Evolutionary conservation across 1,140 invertebrate genomes (phyloP), one percentile per base, ranked within the genome.

Genomic region (Tetramorium parvispinum): DNA sequence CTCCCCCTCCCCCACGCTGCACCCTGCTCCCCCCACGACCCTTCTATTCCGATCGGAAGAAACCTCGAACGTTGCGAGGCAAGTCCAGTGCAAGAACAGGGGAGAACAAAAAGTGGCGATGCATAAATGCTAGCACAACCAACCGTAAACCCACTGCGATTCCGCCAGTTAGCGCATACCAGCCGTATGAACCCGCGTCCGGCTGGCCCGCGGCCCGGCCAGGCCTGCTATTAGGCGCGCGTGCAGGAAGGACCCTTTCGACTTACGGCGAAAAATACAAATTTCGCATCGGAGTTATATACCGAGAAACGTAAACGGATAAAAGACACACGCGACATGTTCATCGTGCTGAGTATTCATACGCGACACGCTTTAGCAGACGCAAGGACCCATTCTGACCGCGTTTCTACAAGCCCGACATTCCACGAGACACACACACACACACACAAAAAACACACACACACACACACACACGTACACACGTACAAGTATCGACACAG

Each of bases 121-220:
- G 75, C 71, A 59, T 27, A 57, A 37, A 76, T 61, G 83, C 61
- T 68, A 27, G 63, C 65, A 57, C 81, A 66, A 79, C 71, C 78
- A 85, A 37, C 78, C 77, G 65, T 73, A 55, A 82, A 89, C 85
- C 65, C 85, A 89, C 53, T 77, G 77, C 85, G 68, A 90, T 89
- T 89, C 88, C 88, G 85, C 76, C 88, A 71, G 88, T 90, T 85
- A 61, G 43, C 37, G 71, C 57, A 49, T 79, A 89, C 66, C 77
- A 83, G 88, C 83, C 70, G 40, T 61, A 51, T 63, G 85, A 82
- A 71, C 63, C 55, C 76, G 79, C 89, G 89, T 87, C 78, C 89
- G 85, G 61, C 71, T 87, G 89, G 89, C 59, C 63, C 87, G 76
- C 63, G 61, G 59, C 49, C n/a, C 32, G 78, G 79, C 68, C 51